phyloP scores from a whole-genome alignment of 2,113 vertebrate genomes.

The Entomyzon cyanotis region DNA sequence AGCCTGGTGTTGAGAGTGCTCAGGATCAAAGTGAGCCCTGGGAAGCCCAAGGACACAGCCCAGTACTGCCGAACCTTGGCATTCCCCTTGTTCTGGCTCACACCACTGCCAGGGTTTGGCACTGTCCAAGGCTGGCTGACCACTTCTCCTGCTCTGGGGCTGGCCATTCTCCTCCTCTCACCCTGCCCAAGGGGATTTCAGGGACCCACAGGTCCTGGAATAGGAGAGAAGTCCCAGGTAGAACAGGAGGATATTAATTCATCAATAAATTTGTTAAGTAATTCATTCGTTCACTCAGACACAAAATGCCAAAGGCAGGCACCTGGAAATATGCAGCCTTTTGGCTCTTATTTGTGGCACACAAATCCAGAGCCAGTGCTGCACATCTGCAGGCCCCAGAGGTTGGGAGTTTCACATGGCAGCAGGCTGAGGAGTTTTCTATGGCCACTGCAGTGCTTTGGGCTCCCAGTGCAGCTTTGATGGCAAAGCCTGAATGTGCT shows the following conservation, averaged over 20 bases:
- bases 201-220: neutral
- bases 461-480: neutral
- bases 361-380: neutral
- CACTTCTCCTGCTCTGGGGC: neutral
- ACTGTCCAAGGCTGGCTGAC: neutral
- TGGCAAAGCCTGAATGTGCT: neutral
- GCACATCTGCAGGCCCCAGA: neutral
- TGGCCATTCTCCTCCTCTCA: neutral
- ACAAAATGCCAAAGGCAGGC: neutral
- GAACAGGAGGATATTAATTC: neutral
- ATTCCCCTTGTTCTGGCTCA: fast-evolving
- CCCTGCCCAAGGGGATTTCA: neutral
- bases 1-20: fast-evolving
- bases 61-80: fast-evolving
- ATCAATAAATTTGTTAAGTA: neutral
- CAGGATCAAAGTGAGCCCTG: fast-evolving
- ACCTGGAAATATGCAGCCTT: neutral
- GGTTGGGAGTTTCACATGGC: fast-evolving
- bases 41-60: neutral
- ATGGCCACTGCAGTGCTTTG: neutral
- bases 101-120: neutral
- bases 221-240: neutral
- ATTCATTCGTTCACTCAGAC: neutral
- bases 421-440: neutral
- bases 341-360: neutral